Evolutionary conservation across 2,888 invertebrate genomes (phyloP).

Genomic region (Trissoscelio sp.): DNA sequence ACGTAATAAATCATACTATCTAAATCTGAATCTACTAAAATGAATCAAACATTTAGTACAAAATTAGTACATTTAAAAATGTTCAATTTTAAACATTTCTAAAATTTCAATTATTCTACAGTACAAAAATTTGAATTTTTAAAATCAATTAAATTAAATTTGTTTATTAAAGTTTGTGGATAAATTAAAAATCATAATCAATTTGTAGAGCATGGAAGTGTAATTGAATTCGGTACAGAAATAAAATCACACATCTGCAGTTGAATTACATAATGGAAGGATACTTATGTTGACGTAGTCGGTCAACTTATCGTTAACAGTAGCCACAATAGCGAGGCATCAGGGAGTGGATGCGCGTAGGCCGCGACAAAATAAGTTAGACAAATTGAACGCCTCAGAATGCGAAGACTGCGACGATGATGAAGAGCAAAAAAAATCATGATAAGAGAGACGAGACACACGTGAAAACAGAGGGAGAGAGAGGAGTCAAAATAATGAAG

Average conservation of each 20-base stretch:
- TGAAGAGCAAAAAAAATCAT: conserved; percentile 44
- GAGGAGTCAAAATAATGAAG: conserved; percentile 67
- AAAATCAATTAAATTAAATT: too few species aligned
- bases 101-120: too few species aligned
- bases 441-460: conserved; percentile 50
- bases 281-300: conserved; percentile 48
- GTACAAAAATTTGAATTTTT: too few species aligned
- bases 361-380: conserved; percentile 66
- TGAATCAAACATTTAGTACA: neutral
- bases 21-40: too few species aligned
- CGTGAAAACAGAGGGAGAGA: conserved; percentile 54
- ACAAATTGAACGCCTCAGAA: conserved; percentile 64
- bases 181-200: too few species aligned
- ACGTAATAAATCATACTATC: too few species aligned
- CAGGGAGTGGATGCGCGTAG: conserved; percentile 67
- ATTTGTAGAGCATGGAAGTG: conserved; percentile 23
- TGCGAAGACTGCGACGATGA: conserved; percentile 49
- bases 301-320: conserved; percentile 64
- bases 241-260: conserved; percentile 48
- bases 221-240: conserved; percentile 41
- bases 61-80: too few species aligned
- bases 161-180: too few species aligned
- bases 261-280: conserved; percentile 42
- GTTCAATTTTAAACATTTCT: too few species aligned
- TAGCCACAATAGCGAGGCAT: conserved; percentile 51